Evolutionary conservation across 2,797 vertebrate genomes (phyloP).

Genomic region (Myripristis jacobus): DNA sequence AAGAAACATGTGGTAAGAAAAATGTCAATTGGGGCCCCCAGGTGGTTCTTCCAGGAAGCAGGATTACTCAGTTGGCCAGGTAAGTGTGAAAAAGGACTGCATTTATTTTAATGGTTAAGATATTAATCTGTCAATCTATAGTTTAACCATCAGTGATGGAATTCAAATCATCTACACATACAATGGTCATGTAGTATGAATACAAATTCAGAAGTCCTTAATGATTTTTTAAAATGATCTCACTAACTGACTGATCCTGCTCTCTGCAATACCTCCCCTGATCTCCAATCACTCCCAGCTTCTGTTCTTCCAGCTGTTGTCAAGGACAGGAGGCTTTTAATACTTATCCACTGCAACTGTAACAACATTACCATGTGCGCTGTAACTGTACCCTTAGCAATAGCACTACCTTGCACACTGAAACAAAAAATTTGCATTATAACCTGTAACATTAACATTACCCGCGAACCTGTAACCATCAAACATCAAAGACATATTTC

Average conservation of each 20-base stretch:
- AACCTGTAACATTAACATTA: conserved; percentile 33
- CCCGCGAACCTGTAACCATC: conserved; percentile 4
- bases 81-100: neutral
- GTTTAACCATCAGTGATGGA: too few species aligned
- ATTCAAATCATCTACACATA: too few species aligned
- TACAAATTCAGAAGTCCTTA: neutral
- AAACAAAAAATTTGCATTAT: conserved; percentile 18
- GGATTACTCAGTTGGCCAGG: conserved; percentile 29
- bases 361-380: conserved; percentile 24
- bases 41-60: conserved; percentile 28
- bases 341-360: conserved; percentile 16
- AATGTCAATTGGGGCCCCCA: neutral
- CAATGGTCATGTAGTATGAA: neutral
- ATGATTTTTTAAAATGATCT: neutral
- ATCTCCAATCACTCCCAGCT: conserved; percentile 38
- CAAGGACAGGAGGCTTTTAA: conserved; percentile 10
- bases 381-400: conserved; percentile 53
- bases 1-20: conserved; percentile 4
- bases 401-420: conserved; percentile 43
- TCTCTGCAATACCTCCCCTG: conserved; percentile 29
- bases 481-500: neutral
- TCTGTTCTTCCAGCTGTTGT: conserved; percentile 42
- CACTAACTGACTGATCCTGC: conserved; percentile 32
- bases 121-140: neutral
- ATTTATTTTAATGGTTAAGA: neutral